Percentiles rank a stretch among this genome's conserved stretches.
Evolutionary conservation across 2,888 invertebrate species (phyloP).

Genomic region (Zaprionus lineosus): DNA sequence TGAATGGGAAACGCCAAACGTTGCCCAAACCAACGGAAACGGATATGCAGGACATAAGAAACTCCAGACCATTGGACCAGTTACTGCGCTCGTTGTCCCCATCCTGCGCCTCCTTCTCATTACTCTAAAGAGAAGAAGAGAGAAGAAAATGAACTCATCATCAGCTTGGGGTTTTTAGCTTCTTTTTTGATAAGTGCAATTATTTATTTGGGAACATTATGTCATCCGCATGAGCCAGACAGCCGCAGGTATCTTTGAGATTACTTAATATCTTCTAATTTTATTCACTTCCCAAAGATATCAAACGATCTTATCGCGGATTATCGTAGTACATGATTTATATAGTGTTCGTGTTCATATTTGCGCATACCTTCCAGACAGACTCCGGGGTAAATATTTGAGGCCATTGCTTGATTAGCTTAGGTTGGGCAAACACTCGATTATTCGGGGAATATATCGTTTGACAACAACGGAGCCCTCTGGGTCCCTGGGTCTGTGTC

Average conservation of each 20-base stretch:
- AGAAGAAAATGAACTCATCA: too few species aligned
- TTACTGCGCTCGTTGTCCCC: conserved; percentile 41
- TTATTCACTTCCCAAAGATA: background rate
- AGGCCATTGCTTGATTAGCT: background rate
- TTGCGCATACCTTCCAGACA: conserved; percentile 26
- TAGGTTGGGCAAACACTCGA: conserved; percentile 7
- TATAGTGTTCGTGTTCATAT: conserved; percentile 14
- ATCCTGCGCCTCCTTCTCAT: conserved; percentile 49
- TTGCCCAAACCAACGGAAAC: conserved; percentile 89
- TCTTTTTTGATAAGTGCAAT: too few species aligned
- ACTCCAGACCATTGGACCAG: conserved; percentile 85
- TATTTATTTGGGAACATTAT: too few species aligned
- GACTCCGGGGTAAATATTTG: conserved; percentile 27
- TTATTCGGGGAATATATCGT: too few species aligned
- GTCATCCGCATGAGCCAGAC: too few species aligned
- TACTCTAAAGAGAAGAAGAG: conserved; percentile 25
- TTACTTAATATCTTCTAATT: background rate
- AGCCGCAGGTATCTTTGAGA: too few species aligned
- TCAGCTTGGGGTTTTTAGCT: too few species aligned
- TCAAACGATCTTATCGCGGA: conserved; percentile 8
- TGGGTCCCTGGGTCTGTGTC: too few species aligned
- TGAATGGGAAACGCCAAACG: conserved; percentile 87
- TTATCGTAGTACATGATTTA: conserved; percentile 23
- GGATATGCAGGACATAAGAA: conserved; percentile 89
- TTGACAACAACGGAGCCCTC: too few species aligned